phyloP scores from a whole-genome alignment of 2,888 invertebrate species.

The Malthinus flaveolus region DNA sequence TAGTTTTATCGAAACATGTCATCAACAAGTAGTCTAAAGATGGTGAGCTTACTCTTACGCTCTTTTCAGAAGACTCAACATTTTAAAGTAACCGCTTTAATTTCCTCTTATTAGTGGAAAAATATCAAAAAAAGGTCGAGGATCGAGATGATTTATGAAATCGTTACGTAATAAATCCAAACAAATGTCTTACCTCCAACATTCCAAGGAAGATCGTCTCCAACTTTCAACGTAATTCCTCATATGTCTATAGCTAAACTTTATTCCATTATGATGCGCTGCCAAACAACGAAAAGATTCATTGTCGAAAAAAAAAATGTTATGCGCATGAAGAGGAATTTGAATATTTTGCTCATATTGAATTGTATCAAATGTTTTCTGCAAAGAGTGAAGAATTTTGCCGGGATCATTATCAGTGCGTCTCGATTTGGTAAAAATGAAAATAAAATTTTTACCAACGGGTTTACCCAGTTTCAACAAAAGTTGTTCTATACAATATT shows the following conservation, averaged over 20 bases:
- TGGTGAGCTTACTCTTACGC: too few species aligned
- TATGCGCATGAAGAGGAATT: slow-evolving; percentile 14
- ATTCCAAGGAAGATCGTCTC: slow-evolving; percentile 15
- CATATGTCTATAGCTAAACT: slow-evolving; percentile 9
- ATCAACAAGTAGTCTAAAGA: too few species aligned
- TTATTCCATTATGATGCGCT: slow-evolving; percentile 9
- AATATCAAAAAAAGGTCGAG: too few species aligned
- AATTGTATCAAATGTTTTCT: slow-evolving; percentile 11
- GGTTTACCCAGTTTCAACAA: slow-evolving; percentile 24
- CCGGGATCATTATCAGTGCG: slow-evolving; percentile 27
- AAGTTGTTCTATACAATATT: slow-evolving; percentile 31
- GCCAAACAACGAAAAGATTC: slow-evolving; percentile 25
- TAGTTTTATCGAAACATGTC: too few species aligned
- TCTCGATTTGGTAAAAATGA: slow-evolving; percentile 29
- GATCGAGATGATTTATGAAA: too few species aligned
- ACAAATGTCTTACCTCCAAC: not conserved
- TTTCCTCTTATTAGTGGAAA: too few species aligned
- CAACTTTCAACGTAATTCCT: slow-evolving; percentile 17
- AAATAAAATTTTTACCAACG: slow-evolving; percentile 27
- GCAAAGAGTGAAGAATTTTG: slow-evolving; percentile 23
- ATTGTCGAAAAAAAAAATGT: slow-evolving; percentile 28
- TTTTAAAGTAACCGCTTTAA: too few species aligned
- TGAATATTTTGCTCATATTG: slow-evolving; percentile 15
- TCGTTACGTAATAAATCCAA: too few species aligned
- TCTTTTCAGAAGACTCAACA: too few species aligned